Evolutionary conservation across 2,888 invertebrate genomes (phyloP), one percentile per base, ranked within the genome.

Genomic region (Drosophila falleni): DNA sequence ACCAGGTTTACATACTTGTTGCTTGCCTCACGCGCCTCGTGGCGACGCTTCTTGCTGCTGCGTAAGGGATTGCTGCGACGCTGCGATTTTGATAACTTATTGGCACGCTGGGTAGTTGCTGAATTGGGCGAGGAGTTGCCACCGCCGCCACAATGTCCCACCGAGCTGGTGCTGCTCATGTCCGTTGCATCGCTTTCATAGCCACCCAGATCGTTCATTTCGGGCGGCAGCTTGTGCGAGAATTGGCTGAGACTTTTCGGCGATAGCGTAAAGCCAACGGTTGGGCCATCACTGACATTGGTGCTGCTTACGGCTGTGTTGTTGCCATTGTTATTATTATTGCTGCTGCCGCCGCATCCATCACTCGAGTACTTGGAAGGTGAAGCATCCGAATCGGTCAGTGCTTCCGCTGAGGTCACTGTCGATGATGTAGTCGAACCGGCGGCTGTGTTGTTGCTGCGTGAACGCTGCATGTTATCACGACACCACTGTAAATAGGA

Each of bases 401-500:
- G 86, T 6, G 90, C 91, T 69, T 91, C 90, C 3, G 90, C 91
- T 3, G 91, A 91, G 3, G 91, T 91, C 31, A 91, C 89, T 5
- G 91, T 91, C 31, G 91, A 89, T 3, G 90, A 91, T 44, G 90
- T 89, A 13, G 89, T 81, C 63, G 90, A 90, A 6, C 87, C 71
- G 31, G 81, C 75, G 61, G 89, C 74, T 59, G 89, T 74, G 11
- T 78, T 82, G 9, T 37, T 86, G 61, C 63, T 88, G 37, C 91
- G 89, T n/a, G 84, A 73, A 54, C 94, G 93, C 86, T 94, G 94
- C 91, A 95, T 94, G 88, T 94, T 95, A 60, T 95, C 95, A 68
- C 94, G 94, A 51, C 96, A 93, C 95, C 96, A 97, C 90, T 97
- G 96, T 51, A 97, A 94, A 92, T 97, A 97, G 42, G 96, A 97